Conservation (phyloP, 2,888 invertebrate genomes). For the Beris chalybata region DNA sequence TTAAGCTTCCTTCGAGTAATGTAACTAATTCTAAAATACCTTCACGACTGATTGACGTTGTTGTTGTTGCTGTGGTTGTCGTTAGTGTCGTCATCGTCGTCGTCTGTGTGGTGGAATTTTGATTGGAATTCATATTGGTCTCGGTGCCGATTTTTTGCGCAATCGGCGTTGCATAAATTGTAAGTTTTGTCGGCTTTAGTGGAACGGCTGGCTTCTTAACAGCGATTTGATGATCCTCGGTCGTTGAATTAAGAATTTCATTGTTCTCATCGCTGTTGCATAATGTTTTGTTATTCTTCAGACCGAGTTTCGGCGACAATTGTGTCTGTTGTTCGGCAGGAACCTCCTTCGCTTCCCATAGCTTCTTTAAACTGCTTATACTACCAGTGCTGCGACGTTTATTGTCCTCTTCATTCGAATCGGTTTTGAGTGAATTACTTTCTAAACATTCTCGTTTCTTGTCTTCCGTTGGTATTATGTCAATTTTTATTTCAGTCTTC, state of each 20-base stretch:
- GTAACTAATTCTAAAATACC: conserved; percentile 69
- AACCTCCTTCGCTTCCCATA: conserved; percentile 84
- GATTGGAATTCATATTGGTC: conserved; percentile 25
- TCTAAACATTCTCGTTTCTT: conserved; percentile 56
- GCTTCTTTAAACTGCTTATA: conserved; percentile 87
- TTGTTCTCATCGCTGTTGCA: conserved; percentile 37
- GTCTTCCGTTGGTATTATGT: conserved; percentile 50
- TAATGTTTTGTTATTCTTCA: conserved; percentile 49
- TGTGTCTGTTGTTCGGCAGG: conserved; percentile 59
- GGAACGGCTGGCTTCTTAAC: conserved; percentile 71
- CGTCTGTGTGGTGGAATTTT: conserved; percentile 37
- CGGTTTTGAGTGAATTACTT: conserved; percentile 54
- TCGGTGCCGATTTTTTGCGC: conserved; percentile 46
- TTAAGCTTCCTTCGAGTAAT: conserved; percentile 66
- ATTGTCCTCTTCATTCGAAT: conserved; percentile 68
- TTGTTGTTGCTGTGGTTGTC: conserved; percentile 52
- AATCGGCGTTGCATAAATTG: conserved; percentile 77
- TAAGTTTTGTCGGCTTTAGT: conserved; percentile 66
- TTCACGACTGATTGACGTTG: conserved; percentile 59
- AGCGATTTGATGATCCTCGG: conserved; percentile 37
- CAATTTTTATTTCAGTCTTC: conserved; percentile 59
- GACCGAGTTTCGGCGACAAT: conserved; percentile 63
- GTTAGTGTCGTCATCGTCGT: conserved; percentile 36
- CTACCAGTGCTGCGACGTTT: conserved; percentile 90
- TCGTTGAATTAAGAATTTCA: conserved; percentile 22